Conservation (phyloP, 2,888 invertebrate species). For the Agrochola macilenta region DNA sequence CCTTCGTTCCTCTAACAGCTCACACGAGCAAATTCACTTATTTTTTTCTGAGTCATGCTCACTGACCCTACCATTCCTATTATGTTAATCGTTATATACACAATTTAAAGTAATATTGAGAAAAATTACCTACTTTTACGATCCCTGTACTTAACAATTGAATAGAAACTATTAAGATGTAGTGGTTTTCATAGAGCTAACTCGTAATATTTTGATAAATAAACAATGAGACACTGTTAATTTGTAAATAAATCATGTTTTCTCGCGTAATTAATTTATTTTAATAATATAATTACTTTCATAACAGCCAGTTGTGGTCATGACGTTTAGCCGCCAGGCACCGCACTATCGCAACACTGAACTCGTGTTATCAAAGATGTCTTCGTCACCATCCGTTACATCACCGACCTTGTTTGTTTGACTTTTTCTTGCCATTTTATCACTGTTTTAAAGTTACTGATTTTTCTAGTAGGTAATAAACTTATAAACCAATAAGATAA, state of each 20-base stretch:
- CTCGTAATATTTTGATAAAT: constrained; percentile 36
- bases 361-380: constrained; percentile 79
- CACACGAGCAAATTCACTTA: constrained; percentile 65
- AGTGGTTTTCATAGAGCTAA: constrained; percentile 8
- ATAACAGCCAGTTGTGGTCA: constrained; percentile 63
- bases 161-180: constrained; percentile 10
- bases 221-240: constrained; percentile 43
- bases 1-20: constrained; percentile 67
- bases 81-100: constrained; percentile 22
- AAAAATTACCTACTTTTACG: not conserved
- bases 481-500: constrained; percentile 12
- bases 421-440: constrained; percentile 77
- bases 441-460: constrained; percentile 51
- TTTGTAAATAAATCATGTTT: constrained; percentile 67
- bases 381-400: constrained; percentile 84
- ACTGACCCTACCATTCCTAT: constrained; percentile 42
- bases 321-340: constrained; percentile 72
- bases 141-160: not conserved
- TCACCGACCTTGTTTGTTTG: constrained; percentile 88
- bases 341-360: constrained; percentile 75
- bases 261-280: constrained; percentile 61
- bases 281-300: constrained; percentile 63
- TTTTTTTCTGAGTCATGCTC: constrained; percentile 60
- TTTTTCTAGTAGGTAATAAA: constrained; percentile 22
- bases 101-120: not conserved